Percentiles rank a stretch among this genome's conserved stretches.
Conservation (phyloP, 2,888 invertebrate genomes). For the Torymus aiolomorphi region DNA sequence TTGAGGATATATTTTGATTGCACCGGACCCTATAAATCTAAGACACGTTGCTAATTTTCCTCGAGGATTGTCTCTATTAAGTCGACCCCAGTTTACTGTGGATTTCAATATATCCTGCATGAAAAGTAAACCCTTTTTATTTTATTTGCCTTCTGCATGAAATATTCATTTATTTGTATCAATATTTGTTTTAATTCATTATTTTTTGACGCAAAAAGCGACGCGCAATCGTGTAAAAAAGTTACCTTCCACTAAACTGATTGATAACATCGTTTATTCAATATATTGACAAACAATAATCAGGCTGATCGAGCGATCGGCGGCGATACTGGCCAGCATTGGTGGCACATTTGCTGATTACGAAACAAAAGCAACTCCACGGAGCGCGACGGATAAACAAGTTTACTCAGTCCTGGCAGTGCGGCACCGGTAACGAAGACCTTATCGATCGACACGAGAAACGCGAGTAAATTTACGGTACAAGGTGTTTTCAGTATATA, state of each 20-base stretch:
- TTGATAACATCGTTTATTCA: slow-evolving; percentile 17
- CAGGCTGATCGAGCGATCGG: slow-evolving; percentile 16
- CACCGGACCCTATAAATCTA: not conserved
- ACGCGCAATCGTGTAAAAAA: not conserved
- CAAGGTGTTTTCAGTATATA: slow-evolving; percentile 42
- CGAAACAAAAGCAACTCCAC: slow-evolving; percentile 42
- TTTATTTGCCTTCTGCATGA: too few relatives aligned
- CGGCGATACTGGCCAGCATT: not conserved
- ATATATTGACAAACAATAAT: slow-evolving; percentile 28
- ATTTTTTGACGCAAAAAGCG: too few relatives aligned
- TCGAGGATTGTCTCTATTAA: not conserved
- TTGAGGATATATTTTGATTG: slow-evolving; percentile 45
- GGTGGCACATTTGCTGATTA: slow-evolving; percentile 43
- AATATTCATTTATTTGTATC: too few relatives aligned
- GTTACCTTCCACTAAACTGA: not conserved
- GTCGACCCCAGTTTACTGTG: too few relatives aligned
- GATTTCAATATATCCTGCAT: too few relatives aligned
- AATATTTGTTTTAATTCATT: too few relatives aligned
- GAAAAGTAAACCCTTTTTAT: too few relatives aligned
- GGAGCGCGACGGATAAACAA: slow-evolving; percentile 46
- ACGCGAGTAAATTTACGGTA: slow-evolving; percentile 47
- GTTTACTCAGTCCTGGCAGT: slow-evolving; percentile 26
- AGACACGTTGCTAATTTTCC: slow-evolving; percentile 29
- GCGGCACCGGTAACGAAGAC: slow-evolving; percentile 30
- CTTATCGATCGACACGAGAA: slow-evolving; percentile 49